A percentile compares a stretch with the other conserved stretches of the same genome.
Evolutionary conservation across 2,888 invertebrate genomes (phyloP).

Genomic region (Drosophila parthenogenetica): DNA sequence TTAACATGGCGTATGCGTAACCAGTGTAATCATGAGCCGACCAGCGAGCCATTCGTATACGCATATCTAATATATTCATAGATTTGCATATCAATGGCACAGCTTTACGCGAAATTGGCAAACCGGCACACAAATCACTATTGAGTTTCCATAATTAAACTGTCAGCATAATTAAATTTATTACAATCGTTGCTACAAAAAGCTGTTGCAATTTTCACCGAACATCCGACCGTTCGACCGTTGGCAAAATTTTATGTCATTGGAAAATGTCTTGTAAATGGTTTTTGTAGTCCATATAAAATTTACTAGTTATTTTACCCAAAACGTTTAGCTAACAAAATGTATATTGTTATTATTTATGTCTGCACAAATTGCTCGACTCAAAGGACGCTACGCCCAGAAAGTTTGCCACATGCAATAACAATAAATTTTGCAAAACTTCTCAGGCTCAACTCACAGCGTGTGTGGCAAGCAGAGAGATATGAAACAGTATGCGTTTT

Average conservation of each 20-base stretch:
- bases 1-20: slow-evolving; percentile 37
- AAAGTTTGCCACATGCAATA: slow-evolving; percentile 36
- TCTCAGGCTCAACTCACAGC: background rate
- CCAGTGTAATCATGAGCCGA: background rate
- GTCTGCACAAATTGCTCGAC: slow-evolving; percentile 18
- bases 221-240: background rate
- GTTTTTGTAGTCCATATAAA: slow-evolving; percentile 3
- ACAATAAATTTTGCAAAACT: slow-evolving; percentile 37
- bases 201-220: slow-evolving; percentile 10
- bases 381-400: slow-evolving; percentile 20
- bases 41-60: slow-evolving; percentile 43
- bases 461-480: background rate
- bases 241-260: slow-evolving; percentile 15
- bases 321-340: slow-evolving; percentile 26
- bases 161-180: slow-evolving; percentile 78
- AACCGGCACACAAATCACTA: slow-evolving; percentile 56
- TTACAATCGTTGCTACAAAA: slow-evolving; percentile 32
- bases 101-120: slow-evolving; percentile 41
- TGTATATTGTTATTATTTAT: slow-evolving; percentile 51
- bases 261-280: slow-evolving; percentile 39
- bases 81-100: slow-evolving; percentile 70
- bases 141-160: slow-evolving; percentile 64
- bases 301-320: slow-evolving; percentile 28
- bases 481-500: background rate
- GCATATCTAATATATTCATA: slow-evolving; percentile 64